phyloP scores from a whole-genome alignment of 2,113 vertebrate genomes.

The Rafetus swinhoei region DNA sequence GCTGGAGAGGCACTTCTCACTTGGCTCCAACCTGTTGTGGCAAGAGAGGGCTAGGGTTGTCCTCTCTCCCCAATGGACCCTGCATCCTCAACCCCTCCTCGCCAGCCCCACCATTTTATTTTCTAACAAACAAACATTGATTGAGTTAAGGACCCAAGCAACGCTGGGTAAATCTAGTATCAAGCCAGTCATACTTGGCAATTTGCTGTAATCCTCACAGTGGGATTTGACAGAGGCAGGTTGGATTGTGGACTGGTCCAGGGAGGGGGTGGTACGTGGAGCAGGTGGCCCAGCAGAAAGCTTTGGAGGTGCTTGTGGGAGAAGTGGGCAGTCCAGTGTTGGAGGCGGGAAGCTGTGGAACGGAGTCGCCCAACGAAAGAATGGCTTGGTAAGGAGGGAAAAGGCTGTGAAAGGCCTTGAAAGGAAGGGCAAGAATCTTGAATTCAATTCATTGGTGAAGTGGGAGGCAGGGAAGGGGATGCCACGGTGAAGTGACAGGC shows the following conservation, averaged over 20 bases:
- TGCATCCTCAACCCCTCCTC: no score
- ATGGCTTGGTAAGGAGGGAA: neutral
- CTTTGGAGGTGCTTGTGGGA: neutral
- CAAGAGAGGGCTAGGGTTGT: no score
- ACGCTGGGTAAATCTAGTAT: no score
- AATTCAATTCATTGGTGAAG: neutral
- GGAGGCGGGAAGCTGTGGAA: neutral
- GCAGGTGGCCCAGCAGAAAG: neutral
- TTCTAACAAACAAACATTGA: no score
- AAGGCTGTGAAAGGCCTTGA: neutral
- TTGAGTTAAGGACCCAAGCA: no score
- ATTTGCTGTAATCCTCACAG: neutral
- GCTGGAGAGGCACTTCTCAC: no score
- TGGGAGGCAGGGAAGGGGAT: neutral
- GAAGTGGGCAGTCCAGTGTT: neutral
- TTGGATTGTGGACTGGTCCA: neutral
- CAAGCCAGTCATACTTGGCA: neutral
- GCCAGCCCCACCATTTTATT: no score
- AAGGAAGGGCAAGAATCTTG: neutral
- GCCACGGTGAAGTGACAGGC: neutral
- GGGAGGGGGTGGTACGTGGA: neutral
- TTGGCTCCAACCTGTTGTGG: no score
- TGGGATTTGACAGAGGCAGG: neutral
- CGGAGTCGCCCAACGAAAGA: neutral
- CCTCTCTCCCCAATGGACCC: no score